Base-by-base conservation (phyloP, 2,113 vertebrate species). In the Lontra canadensis region DNA sequence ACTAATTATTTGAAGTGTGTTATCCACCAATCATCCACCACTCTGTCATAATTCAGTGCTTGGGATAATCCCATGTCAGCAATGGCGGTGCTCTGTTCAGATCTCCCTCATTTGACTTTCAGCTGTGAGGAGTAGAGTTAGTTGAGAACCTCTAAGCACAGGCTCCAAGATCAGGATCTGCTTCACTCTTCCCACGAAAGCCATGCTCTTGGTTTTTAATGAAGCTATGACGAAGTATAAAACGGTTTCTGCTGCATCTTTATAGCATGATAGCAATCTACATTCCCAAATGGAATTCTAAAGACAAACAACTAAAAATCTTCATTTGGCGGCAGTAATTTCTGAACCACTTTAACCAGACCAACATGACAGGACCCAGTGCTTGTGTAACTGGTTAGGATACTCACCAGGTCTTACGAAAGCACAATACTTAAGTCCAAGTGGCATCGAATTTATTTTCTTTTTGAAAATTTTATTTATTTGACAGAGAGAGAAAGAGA, bases 371-470 rank as follows among this genome's bases (percentile, higher is more conserved):
- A 63, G 1, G 44, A 26, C 0, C 26, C 3, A 39, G 1, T 61
- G 36, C 76, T 57, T 83, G 34, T 59, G 21, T 52, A 12, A 71
- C 11, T 88, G 55, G 18, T 57, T 52, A 85, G 14, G 84, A 81
- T 78, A 59, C 36, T 67, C 80, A 12, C n/a, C 63, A 69, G 7
- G 57, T 87, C 20, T 47, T 79, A 39, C 39, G 20, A 39, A 95
- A 42, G 31, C 18, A 79, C 85, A 57, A 42, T 17, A 47, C 44
- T 96, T 69, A 90, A 61, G 57, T 44, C 73, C 36, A 79, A 87
- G 92, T 34, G 67, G 15, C 80, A 84, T n/a, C 83, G 21, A 0
- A 42, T 26, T 81, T 85, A n/a, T 67, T 67, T 67, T 63, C 12
- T 31, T 67, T 67, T 34, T 31, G 13, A 67, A 67, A 31, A 67